These are phyloP conservation scores for Prorops nasuta DNA, from an alignment of 1,140 invertebrate species.

Conservation along the genomic window DNA sequence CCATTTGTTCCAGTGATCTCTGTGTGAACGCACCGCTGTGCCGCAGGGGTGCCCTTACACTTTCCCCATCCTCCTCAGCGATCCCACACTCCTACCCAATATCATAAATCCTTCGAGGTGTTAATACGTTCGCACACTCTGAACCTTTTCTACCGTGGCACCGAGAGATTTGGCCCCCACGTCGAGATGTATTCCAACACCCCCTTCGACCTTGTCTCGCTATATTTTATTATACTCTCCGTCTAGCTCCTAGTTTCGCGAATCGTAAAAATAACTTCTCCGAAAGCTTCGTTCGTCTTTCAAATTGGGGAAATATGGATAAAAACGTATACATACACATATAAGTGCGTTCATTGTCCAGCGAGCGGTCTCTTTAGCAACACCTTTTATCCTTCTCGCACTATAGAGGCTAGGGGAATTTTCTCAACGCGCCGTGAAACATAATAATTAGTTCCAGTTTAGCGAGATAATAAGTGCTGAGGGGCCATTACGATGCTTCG, in stretches of 20 bases:
- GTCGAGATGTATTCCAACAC: constrained; percentile 25
- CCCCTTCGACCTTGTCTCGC: constrained; percentile 16
- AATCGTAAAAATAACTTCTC: background rate
- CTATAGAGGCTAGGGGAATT: constrained; percentile 16
- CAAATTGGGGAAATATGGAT: too few species aligned
- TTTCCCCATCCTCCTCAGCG: background rate
- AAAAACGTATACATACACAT: too few species aligned
- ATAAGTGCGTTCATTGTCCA: too few species aligned
- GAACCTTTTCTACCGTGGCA: constrained; percentile 29
- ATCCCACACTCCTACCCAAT: constrained; percentile 26
- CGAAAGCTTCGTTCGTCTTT: too few species aligned
- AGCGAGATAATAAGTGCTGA: constrained; percentile 33
- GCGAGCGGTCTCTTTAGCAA: background rate
- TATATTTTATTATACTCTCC: background rate
- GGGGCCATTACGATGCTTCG: constrained; percentile 30
- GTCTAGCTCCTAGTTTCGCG: constrained; percentile 1
- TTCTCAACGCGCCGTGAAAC: constrained; percentile 33
- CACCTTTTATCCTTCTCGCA: background rate
- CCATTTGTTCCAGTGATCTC: constrained; percentile 50
- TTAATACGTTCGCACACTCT: constrained; percentile 52
- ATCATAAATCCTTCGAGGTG: constrained; percentile 54
- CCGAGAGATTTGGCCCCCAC: constrained; percentile 26
- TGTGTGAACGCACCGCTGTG: constrained; percentile 31
- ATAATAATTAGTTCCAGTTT: constrained; percentile 43
- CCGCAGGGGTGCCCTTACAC: constrained; percentile 39